Evolutionary conservation across 1,140 invertebrate genomes (phyloP).

Genomic region (Hydropsyche tenuis): DNA sequence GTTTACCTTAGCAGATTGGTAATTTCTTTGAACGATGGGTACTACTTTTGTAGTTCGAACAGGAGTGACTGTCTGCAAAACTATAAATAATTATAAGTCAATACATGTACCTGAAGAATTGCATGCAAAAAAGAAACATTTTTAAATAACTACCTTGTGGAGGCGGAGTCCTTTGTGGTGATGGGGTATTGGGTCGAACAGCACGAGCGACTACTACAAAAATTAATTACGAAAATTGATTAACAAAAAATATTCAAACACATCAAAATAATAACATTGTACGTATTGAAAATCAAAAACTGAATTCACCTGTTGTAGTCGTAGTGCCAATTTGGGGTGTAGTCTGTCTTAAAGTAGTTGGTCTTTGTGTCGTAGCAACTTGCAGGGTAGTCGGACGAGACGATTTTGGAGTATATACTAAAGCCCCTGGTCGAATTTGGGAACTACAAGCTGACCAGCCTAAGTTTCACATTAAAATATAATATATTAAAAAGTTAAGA

Average conservation of each 20-base stretch:
- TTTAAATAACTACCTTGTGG: conserved; percentile 41
- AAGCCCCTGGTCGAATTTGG: conserved; percentile 31
- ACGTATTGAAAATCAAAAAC: neutral
- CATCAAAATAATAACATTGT: conserved; percentile 1
- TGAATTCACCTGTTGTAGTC: conserved; percentile 36
- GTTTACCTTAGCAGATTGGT: conserved; percentile 44
- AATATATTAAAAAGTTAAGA: conserved; percentile 15
- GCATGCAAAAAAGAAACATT: conserved; percentile 18
- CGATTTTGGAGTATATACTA: conserved; percentile 39
- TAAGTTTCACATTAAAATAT: conserved; percentile 5
- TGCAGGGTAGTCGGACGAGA: conserved; percentile 42
- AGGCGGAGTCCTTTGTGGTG: conserved; percentile 46
- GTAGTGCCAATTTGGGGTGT: conserved; percentile 36
- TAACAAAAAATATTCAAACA: neutral
- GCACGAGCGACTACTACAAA: conserved; percentile 45
- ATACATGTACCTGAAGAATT: neutral
- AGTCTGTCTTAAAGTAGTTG: conserved; percentile 27
- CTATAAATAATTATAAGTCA: conserved; percentile 30
- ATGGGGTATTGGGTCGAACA: conserved; percentile 42
- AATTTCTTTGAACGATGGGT: conserved; percentile 44
- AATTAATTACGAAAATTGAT: neutral
- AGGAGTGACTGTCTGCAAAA: conserved; percentile 41
- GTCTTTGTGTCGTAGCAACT: conserved; percentile 14
- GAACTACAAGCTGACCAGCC: conserved; percentile 40
- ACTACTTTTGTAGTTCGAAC: conserved; percentile 45